Base-by-base conservation (phyloP, 2,888 invertebrate genomes). In the Tipula helvola region DNA sequence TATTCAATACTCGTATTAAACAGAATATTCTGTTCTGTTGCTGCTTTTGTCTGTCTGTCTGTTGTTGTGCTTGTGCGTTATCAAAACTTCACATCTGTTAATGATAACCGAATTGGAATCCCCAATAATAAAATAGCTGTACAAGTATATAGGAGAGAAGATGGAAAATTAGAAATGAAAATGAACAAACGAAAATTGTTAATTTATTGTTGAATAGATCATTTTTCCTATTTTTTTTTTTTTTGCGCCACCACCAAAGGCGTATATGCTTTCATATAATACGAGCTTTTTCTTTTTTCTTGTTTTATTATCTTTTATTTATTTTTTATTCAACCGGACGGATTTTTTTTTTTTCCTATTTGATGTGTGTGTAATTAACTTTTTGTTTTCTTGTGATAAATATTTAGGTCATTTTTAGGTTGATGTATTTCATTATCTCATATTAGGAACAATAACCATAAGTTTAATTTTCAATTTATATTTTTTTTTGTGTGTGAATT, bases 141-240 rank as follows among this genome's bases (percentile, higher is more conserved):
- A 52, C 7, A 52, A n/a, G 10, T 71, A 28, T 28, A 28, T 13
- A 18, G 3, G 10, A 28, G 28, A 71, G 3, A 28, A 28, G 28
- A 71, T 28, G 71, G 71, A 18, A 71, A 71, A 71, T 71, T 28
- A 71, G 18, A 71, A 71, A 71, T 28, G 71, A 71, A 71, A 71
- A 71, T 71, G 71, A 71, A 71, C 28, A 71, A 71, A 71, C 71
- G 71, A 71, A 71, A 71, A 71, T 71, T 71, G 71, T 71, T 71
- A 71, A 71, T 71, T 71, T 71, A 71, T 71, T 71, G 71, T 71
- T 71, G 71, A 71, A 71, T 71, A 71, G 71, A 71, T 71, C 71
- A 71, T 71, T 71, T 52, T 71, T 71, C 71, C 71, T 39, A 28
- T 71, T 71, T 52, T 7, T 71, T 57, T 47, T 3, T 47, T 71